Percentiles rank a stretch among this genome's conserved stretches.
phyloP scores from a whole-genome alignment of 2,888 invertebrate genomes.

The Amphipoea oculea region DNA sequence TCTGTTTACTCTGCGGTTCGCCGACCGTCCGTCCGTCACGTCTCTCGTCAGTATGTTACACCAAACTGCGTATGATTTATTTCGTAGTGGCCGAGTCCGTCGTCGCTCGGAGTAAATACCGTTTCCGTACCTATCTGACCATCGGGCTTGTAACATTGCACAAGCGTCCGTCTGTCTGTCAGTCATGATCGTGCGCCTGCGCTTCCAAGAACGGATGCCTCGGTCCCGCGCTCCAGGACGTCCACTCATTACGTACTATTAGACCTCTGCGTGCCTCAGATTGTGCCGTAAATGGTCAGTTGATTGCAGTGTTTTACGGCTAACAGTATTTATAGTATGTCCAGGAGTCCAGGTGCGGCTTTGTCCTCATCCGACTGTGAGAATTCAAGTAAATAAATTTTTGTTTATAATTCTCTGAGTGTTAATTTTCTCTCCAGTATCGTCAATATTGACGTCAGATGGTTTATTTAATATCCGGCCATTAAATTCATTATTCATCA shows the following conservation, averaged over 20 bases:
- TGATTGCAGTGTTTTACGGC: slow-evolving; percentile 61
- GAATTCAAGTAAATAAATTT: not conserved
- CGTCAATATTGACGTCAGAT: not conserved
- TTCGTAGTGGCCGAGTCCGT: slow-evolving; percentile 35
- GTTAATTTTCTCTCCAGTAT: not conserved
- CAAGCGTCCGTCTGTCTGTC: slow-evolving; percentile 78
- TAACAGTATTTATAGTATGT: slow-evolving; percentile 49
- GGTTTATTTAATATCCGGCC: not conserved
- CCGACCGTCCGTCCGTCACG: slow-evolving; percentile 56
- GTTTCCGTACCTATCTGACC: slow-evolving; percentile 68
- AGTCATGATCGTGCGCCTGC: slow-evolving; percentile 68
- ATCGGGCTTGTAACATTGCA: slow-evolving; percentile 66
- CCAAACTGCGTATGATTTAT: slow-evolving; percentile 55
- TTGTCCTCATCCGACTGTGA: slow-evolving; percentile 25
- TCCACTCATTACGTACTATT: slow-evolving; percentile 75
- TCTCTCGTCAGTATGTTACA: slow-evolving; percentile 46
- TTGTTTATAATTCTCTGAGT: too few species aligned
- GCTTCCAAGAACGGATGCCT: slow-evolving; percentile 81
- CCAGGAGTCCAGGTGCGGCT: slow-evolving; percentile 43
- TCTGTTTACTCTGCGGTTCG: slow-evolving; percentile 53
- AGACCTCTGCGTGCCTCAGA: slow-evolving; percentile 65
- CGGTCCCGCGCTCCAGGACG: slow-evolving; percentile 73
- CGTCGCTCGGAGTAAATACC: slow-evolving; percentile 57
- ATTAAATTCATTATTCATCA: slow-evolving; percentile 9
- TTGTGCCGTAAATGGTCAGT: slow-evolving; percentile 56